These are phyloP conservation scores for Tragelaphus imberbis DNA, from an alignment of 2,113 vertebrate species.

Conservation along the genomic window DNA sequence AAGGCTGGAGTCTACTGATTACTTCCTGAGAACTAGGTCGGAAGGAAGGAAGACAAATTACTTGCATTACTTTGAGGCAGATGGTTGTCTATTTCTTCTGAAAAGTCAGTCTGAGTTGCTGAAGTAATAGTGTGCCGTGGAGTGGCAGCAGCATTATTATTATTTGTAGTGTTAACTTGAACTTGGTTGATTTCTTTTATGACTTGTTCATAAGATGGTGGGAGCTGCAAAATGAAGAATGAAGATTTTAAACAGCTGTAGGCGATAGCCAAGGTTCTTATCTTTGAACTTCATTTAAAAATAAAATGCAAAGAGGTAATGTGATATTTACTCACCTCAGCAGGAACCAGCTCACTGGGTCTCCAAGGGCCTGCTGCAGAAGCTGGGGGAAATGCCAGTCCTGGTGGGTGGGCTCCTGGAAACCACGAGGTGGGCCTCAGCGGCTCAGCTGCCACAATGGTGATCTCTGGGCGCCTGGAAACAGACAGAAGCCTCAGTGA, in stretches of 20 bases:
- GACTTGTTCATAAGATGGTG: conserved; percentile 96
- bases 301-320: background rate
- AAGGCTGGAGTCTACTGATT: conserved; percentile 25
- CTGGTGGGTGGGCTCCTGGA: conserved; percentile 76
- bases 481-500: conserved; percentile 23
- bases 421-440: conserved; percentile 87
- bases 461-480: conserved; percentile 90
- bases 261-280: background rate
- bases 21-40: conserved; percentile 62
- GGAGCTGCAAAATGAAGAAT: conserved; percentile 81
- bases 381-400: conserved; percentile 81
- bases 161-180: conserved; percentile 82
- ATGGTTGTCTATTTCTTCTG: conserved; percentile 75
- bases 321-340: conserved; percentile 79
- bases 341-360: conserved; percentile 78
- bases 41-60: conserved; percentile 66
- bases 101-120: conserved; percentile 91
- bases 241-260: background rate
- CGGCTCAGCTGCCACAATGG: conserved; percentile 90
- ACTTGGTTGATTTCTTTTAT: conserved; percentile 93
- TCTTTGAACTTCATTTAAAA: conserved; percentile 29
- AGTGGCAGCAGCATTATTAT: conserved; percentile 83
- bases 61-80: conserved; percentile 77
- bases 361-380: conserved; percentile 85
- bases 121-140: conserved; percentile 84